Evolutionary conservation across 1,140 invertebrate genomes (phyloP), one percentile per base, ranked within the genome.

Genomic region (Cryptotermes secundus): DNA sequence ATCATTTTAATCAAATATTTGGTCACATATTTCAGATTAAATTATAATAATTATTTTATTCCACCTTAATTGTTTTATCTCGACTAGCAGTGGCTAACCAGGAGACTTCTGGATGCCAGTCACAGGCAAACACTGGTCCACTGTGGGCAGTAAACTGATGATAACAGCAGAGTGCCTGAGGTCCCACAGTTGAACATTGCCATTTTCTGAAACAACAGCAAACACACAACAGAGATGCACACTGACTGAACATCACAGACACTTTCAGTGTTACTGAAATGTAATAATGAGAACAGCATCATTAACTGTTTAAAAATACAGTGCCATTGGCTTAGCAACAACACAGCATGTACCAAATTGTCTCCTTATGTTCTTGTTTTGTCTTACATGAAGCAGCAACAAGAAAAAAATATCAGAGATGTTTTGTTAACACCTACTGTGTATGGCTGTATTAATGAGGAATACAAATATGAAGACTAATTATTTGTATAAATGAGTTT

Each of bases 141-240:
- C 94, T 97, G 89, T 99, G 98, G 3, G 97, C 97, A 3, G 97
- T 96, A 90, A 98, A 99, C 89, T 97, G 95, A 86, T 95, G 93
- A 88, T 96, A 94, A 88, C 93, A 96, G 85, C 97, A 26, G 95
- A 91, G 49, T 92, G 91, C 10, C 96, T 90, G 84, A 97, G 92
- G 90, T 99, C 98, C 98, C 98, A 99, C 45, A 98, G 91, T 90
- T 99, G 97, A 12, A 99, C 96, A 86, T 94, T 97, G 1, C 98
- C 98, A 90, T 98, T 99, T 88, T 99, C 98, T 24, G 97, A 98
- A 24, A 98, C 98, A 4, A 97, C 96, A 22, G 97, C 96, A 91
- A 99, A 99, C 16, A 92, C 92, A 88, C 96, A 94, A 83, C 94
- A 93, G 65, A 94, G 93, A 89, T 96, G 95, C 1, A 97, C 97